Conservation (phyloP, 1,140 invertebrate species). For the Grapholita molesta region DNA sequence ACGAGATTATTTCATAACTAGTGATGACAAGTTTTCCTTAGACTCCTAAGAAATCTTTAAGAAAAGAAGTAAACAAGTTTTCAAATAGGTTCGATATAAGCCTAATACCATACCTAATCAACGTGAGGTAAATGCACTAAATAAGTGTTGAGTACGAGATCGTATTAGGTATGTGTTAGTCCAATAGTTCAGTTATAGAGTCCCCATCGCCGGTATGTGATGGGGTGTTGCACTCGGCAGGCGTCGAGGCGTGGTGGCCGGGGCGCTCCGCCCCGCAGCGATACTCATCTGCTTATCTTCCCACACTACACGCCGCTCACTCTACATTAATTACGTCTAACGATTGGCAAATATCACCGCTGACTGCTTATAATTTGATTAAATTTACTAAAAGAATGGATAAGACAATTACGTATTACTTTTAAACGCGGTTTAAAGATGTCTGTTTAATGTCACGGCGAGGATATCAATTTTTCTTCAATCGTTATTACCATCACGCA, state of each 20-base stretch:
- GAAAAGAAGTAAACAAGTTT: too few species aligned
- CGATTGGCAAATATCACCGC: neutral
- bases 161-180: neutral
- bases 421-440: too few species aligned
- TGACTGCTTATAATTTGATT: neutral
- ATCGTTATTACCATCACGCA: too few species aligned
- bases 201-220: neutral
- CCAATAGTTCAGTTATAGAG: neutral
- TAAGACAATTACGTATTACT: too few species aligned
- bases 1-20: too few species aligned
- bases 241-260: slow-evolving; percentile 56
- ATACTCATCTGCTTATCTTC: slow-evolving; percentile 50
- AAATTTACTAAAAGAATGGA: neutral
- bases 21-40: too few species aligned
- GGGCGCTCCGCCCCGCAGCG: slow-evolving; percentile 34
- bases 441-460: too few species aligned
- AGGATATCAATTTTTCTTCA: too few species aligned
- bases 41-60: too few species aligned
- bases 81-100: too few species aligned
- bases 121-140: too few species aligned
- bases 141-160: neutral
- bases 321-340: neutral
- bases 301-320: slow-evolving; percentile 35
- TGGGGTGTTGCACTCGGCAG: slow-evolving; percentile 22
- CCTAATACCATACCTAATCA: too few species aligned